Base-by-base conservation (phyloP, 1,140 invertebrate genomes). In the Leptestheria dahalacensis region DNA sequence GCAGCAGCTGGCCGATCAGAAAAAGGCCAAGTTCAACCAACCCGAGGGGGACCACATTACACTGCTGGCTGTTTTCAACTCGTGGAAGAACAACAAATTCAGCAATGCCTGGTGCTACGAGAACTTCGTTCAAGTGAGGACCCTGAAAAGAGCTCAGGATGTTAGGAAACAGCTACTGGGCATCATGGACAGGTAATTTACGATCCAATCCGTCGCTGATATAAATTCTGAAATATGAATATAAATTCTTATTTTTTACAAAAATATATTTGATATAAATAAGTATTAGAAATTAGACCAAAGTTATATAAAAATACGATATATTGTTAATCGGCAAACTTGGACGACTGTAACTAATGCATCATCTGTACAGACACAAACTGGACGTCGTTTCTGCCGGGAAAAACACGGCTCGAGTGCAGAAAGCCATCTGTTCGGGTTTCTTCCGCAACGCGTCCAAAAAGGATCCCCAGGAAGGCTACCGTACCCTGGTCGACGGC, bases 71-170 rank as follows among this genome's bases (percentile, higher is more conserved):
- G 95, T 99, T 2, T 99, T 97, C 70, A 99, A 99, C 70, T 95
- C 94, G 23, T 99, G 97, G 97, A 92, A 92, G 68, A 97, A 97
- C 68, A 97, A 98, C 71, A 97, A 98, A 70, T 98, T 97, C 73
- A 95, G 91, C 1, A 96, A 93, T 71, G 91, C 93, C 0, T 99
- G 96, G 97, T 99, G 96, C 72, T 97, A 96, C 70, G 96, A 99
- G 71, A 99, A 99, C 75, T 99, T 99, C 74, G 91, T 99, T 6
- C 97, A 99, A 75, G 92, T 95, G 28, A 74, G 96, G 21, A 98
- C 94, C 0, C 72, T 99, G 29, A 98, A 98, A 73, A 76, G 95
- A 57, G 92, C 96, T 0, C 95, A 99, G 73, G 97, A 99, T 76
- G 94, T 99, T 0, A 77, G 96, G 6, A 99, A 99, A 76, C 97